Evolutionary conservation across 2,113 vertebrate genomes (phyloP).

Genomic region (Gadus chalcogrammus): DNA sequence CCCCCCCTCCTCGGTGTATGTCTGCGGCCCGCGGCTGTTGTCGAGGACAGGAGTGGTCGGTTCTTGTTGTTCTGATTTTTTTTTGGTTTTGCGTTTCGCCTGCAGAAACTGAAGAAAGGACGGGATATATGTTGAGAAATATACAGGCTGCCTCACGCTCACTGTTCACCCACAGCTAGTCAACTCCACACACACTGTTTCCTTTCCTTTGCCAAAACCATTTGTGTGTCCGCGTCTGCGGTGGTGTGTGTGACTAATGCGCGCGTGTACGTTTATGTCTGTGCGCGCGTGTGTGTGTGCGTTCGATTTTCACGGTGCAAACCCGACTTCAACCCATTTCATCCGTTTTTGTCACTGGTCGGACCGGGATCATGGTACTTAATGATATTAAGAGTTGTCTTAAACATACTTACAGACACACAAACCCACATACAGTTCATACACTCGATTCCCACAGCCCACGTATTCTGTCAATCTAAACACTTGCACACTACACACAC

Average conservation of each 20-base stretch:
- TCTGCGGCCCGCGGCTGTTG: too few relatives aligned
- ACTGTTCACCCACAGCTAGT: conserved; percentile 34
- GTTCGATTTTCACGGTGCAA: not conserved
- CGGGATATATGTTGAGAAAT: conserved; percentile 43
- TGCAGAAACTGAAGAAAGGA: conserved; percentile 39
- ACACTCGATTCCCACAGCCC: too few relatives aligned
- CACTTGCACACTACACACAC: too few relatives aligned
- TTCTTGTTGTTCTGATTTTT: too few relatives aligned
- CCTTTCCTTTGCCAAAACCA: conserved; percentile 44
- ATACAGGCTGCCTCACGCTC: conserved; percentile 41
- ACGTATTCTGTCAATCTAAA: too few relatives aligned
- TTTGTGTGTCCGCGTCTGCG: conserved; percentile 12
- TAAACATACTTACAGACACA: conserved; percentile 23
- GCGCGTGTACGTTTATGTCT: conserved; percentile 17
- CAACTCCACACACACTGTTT: conserved; percentile 20
- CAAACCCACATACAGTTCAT: conserved; percentile 21
- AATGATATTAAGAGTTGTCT: conserved; percentile 34
- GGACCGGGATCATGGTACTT: conserved; percentile 35
- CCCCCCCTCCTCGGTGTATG: too few relatives aligned
- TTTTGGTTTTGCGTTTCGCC: too few relatives aligned
- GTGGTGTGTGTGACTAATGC: conserved; percentile 36
- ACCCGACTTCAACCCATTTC: conserved; percentile 24
- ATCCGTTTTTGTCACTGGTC: conserved; percentile 39
- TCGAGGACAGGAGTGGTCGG: too few relatives aligned
- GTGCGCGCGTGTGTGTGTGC: conserved; percentile 36